phyloP scores from a whole-genome alignment of 2,113 vertebrate genomes.

The Apteryx owenii region DNA sequence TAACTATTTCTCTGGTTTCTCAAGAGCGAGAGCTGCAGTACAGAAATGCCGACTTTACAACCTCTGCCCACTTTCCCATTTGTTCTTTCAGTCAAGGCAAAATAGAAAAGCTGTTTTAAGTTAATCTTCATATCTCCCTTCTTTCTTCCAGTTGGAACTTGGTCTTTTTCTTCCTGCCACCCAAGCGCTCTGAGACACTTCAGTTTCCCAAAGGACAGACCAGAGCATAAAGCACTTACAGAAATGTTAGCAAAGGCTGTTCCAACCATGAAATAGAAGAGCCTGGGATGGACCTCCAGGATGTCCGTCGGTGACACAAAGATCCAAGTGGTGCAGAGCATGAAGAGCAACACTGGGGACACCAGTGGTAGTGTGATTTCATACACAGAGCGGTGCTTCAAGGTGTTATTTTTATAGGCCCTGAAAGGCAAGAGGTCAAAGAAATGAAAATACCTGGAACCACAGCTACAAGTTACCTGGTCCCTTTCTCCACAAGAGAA shows the following conservation, averaged over 20 bases:
- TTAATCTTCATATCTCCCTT: not conserved
- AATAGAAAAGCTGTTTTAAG: not conserved
- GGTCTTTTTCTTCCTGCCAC: not conserved
- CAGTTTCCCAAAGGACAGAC: not conserved
- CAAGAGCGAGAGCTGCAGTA: not conserved
- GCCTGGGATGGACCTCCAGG: constrained; percentile 88
- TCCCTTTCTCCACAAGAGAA: not conserved
- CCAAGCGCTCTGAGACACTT: not conserved
- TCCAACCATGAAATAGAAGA: constrained; percentile 97
- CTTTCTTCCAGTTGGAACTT: not conserved
- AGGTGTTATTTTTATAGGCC: constrained; percentile 84
- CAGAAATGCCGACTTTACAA: not conserved
- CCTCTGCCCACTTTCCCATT: not conserved
- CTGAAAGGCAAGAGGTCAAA: constrained; percentile 68
- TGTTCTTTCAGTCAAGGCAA: not conserved
- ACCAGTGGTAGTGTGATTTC: constrained; percentile 92
- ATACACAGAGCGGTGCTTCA: constrained; percentile 91
- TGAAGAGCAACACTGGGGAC: constrained; percentile 90
- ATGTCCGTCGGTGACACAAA: constrained; percentile 85
- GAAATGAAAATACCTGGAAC: not conserved
- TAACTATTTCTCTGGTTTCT: not conserved
- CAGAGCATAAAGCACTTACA: constrained; percentile 74
- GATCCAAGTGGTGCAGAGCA: constrained; percentile 89
- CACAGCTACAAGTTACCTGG: not conserved
- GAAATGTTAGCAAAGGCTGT: constrained; percentile 96